These are phyloP conservation scores for Zosterops japonicus DNA, from an alignment of 2,113 vertebrate species.

Conservation along the genomic window DNA sequence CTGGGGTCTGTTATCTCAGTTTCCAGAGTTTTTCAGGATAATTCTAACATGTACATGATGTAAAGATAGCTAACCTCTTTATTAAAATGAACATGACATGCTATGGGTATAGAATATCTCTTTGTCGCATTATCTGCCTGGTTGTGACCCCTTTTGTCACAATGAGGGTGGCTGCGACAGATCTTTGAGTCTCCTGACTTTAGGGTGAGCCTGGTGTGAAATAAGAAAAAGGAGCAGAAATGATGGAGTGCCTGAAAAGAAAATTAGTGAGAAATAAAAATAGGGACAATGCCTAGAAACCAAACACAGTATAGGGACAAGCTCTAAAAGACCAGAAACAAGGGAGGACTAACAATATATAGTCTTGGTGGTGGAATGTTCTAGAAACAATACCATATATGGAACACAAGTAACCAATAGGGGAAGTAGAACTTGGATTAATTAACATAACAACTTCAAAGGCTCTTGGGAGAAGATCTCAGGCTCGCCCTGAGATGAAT, in stretches of 20 bases:
- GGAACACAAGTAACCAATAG: background rate
- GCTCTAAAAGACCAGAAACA: background rate
- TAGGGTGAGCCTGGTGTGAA: background rate
- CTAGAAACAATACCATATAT: background rate
- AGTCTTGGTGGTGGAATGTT: background rate
- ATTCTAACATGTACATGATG: background rate
- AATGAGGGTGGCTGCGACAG: background rate
- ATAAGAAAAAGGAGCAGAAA: background rate
- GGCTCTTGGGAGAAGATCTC: background rate
- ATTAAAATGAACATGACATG: fast-evolving
- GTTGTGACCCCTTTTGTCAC: background rate
- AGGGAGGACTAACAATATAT: background rate
- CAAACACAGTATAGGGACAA: background rate
- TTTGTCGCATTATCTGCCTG: background rate
- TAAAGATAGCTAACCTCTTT: background rate
- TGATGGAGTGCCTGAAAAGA: background rate
- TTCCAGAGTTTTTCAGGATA: background rate
- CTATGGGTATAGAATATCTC: background rate
- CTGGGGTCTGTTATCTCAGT: background rate
- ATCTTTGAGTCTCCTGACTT: background rate
- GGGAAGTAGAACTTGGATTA: background rate
- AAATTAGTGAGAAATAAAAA: background rate
- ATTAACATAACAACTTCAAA: background rate
- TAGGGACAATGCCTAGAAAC: background rate
- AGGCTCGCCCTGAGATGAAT: too few relatives aligned